Evolutionary conservation across 2,888 invertebrate species (phyloP), one percentile per base, ranked within the genome.

Genomic region (Lomographa bimaculata): DNA sequence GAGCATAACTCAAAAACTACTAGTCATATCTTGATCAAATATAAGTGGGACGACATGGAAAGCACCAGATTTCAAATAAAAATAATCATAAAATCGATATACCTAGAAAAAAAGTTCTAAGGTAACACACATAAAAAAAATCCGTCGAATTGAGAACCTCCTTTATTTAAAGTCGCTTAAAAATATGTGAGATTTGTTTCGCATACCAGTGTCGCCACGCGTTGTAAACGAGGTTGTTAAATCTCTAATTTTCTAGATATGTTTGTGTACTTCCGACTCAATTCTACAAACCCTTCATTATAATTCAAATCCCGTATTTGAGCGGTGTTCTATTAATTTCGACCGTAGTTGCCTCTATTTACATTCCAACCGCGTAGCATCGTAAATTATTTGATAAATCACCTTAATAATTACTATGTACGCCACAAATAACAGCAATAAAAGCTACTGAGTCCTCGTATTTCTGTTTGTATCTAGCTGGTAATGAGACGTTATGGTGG

Each of bases 271-370:
- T 45, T 23, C 35, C 27, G 23, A 38, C 42, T 38, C 32, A 39
- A 37, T 40, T 23, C 21, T 23, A 37, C 33, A 50, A 36, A 41
- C 45, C 48, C 47, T 46, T 57, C 56, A 62, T 65, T 64, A 57
- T 30, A 54, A 65, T 65, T 59, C 64, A 28, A 38, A 39, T 21
- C n/a, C 12, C 41, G 54, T 50, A 41, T 54, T 56, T 49, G 50
- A 55, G 53, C 54, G 49, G 46, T 54, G 57, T 60, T 62, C 58
- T 59, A 60, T 60, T 60, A 62, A 60, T 67, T 59, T 57, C 32
- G 41, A 44, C 36, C 20, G 39, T 46, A 45, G 41, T 43, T 49
- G 21, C 8, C 19, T 30, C 32, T 50, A 47, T 52, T 54, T 61
- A 52, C 46, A 50, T 47, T 46, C 50, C 27, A 24, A 17, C 35